These are phyloP conservation scores for Lepidurus couesii DNA, from an alignment of 1,140 invertebrate species.

Conservation along the genomic window DNA sequence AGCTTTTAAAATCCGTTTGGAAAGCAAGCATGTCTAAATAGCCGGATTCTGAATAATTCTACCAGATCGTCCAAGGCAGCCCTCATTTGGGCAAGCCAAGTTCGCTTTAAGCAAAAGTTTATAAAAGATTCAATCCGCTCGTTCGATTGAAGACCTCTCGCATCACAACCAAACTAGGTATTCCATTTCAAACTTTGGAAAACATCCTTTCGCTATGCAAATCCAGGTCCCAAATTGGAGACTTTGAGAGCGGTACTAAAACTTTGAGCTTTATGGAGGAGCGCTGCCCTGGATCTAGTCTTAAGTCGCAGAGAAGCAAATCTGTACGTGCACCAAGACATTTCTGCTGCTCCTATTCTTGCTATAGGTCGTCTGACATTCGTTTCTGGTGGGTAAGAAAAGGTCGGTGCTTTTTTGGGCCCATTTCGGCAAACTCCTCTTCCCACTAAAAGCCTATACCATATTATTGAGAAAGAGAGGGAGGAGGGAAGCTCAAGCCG, in stretches of 20 bases:
- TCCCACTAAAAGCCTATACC: not conserved
- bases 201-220: not conserved
- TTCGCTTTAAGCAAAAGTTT: not conserved
- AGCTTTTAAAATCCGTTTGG: too few relatives aligned
- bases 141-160: not conserved
- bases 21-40: too few relatives aligned
- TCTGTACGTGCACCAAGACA: not conserved
- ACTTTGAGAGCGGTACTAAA: slow-evolving; percentile 18
- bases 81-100: too few relatives aligned
- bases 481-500: not conserved
- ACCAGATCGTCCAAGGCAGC: too few relatives aligned
- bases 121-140: not conserved
- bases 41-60: too few relatives aligned
- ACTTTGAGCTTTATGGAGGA: slow-evolving; percentile 7
- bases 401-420: not conserved
- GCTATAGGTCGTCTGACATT: not conserved
- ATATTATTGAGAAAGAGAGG: not conserved
- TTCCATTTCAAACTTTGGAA: slow-evolving; percentile 3
- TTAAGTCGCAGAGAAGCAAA: not conserved
- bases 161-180: not conserved
- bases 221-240: slow-evolving; percentile 2
- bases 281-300: not conserved
- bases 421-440: not conserved
- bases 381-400: not conserved
- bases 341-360: not conserved